Conservation (phyloP, 2,797 vertebrate genomes). For the Lerista edwardsae region DNA sequence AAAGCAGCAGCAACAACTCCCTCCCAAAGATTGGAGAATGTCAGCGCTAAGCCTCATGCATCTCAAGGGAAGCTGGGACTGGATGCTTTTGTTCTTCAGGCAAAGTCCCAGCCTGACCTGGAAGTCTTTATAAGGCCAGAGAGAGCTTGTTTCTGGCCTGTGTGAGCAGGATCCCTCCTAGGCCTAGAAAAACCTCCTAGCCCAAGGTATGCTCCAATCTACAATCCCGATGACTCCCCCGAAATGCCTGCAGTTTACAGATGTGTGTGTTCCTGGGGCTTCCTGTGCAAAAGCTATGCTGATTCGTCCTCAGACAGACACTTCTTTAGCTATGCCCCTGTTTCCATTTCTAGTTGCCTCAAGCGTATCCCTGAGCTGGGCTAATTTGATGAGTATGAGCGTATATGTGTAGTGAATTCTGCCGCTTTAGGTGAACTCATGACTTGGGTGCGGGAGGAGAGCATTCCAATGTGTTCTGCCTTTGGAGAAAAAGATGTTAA, state of each 20-base stretch:
- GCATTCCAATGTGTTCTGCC: background rate
- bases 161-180: no score
- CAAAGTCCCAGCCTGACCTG: background rate
- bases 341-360: no score
- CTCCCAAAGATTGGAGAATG: background rate
- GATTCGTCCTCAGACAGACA: background rate
- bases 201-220: no score
- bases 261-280: background rate
- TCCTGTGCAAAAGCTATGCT: background rate
- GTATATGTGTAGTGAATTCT: background rate
- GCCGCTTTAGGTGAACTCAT: background rate
- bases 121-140: background rate
- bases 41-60: background rate
- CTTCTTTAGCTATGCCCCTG: no score
- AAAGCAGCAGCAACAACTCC: background rate
- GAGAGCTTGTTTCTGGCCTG: no score
- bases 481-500: background rate
- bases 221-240: no score
- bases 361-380: background rate
- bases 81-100: background rate
- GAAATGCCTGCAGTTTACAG: no score
- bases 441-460: background rate
- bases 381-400: background rate
- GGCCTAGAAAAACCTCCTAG: no score
- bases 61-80: background rate